A percentile compares a stretch with the other conserved stretches of the same genome.
Conservation (phyloP, 2,113 vertebrate genomes). For the Gopherus flavomarginatus region DNA sequence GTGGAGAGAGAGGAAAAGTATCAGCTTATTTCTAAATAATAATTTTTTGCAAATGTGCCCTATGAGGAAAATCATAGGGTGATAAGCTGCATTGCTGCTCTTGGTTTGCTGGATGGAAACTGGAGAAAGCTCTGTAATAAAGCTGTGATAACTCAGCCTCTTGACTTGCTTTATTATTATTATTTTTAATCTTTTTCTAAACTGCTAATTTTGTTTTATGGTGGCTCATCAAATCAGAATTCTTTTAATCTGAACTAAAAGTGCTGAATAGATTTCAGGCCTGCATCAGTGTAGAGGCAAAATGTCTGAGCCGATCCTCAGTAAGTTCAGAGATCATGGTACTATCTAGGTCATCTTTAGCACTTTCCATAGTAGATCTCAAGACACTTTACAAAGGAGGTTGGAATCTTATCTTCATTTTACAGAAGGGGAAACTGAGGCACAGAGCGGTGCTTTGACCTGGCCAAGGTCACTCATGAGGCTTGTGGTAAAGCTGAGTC, state of each 20-base stretch:
- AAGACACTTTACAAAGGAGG: background rate
- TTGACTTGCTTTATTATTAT: background rate
- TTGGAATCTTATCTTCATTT: background rate
- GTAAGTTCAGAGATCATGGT: background rate
- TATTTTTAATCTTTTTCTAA: background rate
- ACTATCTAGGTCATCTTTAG: background rate
- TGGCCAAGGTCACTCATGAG: background rate
- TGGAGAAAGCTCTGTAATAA: background rate
- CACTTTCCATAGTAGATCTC: background rate
- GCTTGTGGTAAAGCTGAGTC: background rate
- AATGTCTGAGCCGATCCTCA: background rate
- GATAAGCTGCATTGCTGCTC: background rate
- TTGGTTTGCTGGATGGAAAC: background rate
- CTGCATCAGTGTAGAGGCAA: background rate
- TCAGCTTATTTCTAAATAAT: background rate
- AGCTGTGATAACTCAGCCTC: background rate
- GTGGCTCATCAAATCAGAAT: background rate
- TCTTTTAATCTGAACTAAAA: background rate
- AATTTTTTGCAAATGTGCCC: background rate
- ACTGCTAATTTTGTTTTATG: background rate
- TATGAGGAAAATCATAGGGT: background rate
- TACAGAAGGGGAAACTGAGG: background rate
- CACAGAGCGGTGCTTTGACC: background rate
- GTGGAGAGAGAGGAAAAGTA: background rate
- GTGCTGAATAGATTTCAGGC: fast-evolving